Evolutionary conservation across 2,888 invertebrate species (phyloP).

Genomic region (Drosophila borealis): DNA sequence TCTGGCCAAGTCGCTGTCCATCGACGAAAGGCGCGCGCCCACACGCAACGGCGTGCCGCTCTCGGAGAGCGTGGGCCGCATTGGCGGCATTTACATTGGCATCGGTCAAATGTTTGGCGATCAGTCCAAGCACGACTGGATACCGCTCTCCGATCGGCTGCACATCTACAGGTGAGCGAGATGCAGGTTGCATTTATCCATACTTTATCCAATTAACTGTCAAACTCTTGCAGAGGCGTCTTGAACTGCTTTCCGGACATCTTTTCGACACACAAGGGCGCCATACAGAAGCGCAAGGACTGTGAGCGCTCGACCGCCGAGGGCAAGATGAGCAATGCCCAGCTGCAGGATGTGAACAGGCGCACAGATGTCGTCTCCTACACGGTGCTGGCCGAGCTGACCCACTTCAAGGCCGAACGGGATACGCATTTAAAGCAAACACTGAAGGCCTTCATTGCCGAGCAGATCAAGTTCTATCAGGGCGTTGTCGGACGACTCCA

Average conservation of each 20-base stretch:
- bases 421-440: conserved; percentile 93
- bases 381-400: conserved; percentile 96
- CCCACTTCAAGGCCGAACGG: conserved; percentile 95
- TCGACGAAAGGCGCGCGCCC: conserved; percentile 88
- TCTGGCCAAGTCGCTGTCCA: conserved; percentile 93
- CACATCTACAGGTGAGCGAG: conserved; percentile 90
- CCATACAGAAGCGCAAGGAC: conserved; percentile 95
- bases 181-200: background rate
- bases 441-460: conserved; percentile 93
- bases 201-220: background rate
- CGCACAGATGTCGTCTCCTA: conserved; percentile 97
- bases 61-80: conserved; percentile 92
- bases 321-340: conserved; percentile 92
- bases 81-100: conserved; percentile 95
- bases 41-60: conserved; percentile 88
- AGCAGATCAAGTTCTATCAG: conserved; percentile 97
- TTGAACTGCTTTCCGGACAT: conserved; percentile 96
- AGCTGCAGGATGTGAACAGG: conserved; percentile 92
- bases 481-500: conserved; percentile 91
- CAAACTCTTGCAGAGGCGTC: conserved; percentile 88
- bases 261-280: conserved; percentile 94
- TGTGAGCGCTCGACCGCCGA: conserved; percentile 92
- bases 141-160: conserved; percentile 94
- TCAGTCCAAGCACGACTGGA: conserved; percentile 95
- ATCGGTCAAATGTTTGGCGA: conserved; percentile 96